Percentiles rank a stretch among this genome's conserved stretches.
These are phyloP conservation scores for Drosophila suzukii DNA, from an alignment of 1,140 invertebrate genomes.

Conservation along the genomic window DNA sequence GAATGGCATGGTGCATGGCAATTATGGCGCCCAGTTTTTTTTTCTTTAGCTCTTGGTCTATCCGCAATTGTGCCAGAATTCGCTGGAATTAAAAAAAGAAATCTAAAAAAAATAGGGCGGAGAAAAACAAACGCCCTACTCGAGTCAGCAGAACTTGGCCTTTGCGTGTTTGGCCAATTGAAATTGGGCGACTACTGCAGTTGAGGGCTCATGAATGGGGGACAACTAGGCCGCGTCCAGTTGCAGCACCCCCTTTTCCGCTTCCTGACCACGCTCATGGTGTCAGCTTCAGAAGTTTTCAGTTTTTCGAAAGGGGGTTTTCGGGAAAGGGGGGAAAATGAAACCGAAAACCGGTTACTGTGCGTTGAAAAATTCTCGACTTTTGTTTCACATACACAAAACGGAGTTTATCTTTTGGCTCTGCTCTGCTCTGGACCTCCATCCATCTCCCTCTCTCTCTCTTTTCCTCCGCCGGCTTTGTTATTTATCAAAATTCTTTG, in stretches of 20 bases:
- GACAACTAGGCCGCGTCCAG: slow-evolving; percentile 58
- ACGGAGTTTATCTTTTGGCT: slow-evolving; percentile 71
- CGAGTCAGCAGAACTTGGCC: slow-evolving; percentile 47
- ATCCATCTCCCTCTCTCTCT: slow-evolving; percentile 9
- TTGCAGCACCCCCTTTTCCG: slow-evolving; percentile 25
- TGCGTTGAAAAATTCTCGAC: slow-evolving; percentile 73
- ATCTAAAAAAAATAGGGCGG: background rate
- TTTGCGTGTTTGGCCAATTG: slow-evolving; percentile 74
- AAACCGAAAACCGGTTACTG: slow-evolving; percentile 71
- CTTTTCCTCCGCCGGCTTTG: slow-evolving; percentile 22
- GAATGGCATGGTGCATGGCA: slow-evolving; percentile 51
- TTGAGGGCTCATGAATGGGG: slow-evolving; percentile 59
- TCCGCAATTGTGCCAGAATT: slow-evolving; percentile 41
- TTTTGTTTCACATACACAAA: slow-evolving; percentile 77
- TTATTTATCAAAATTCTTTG: slow-evolving; percentile 82
- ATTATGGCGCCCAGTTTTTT: slow-evolving; percentile 62
- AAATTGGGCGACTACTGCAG: slow-evolving; percentile 31
- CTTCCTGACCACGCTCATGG: slow-evolving; percentile 17
- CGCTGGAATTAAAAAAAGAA: slow-evolving; percentile 47
- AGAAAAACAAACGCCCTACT: slow-evolving; percentile 16
- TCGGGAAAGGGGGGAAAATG: slow-evolving; percentile 14
- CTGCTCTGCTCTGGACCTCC: slow-evolving; percentile 48
- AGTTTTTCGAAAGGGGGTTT: background rate
- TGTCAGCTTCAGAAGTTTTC: slow-evolving; percentile 55
- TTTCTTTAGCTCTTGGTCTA: background rate